Evolutionary conservation across 2,888 invertebrate genomes (phyloP), one percentile per base, ranked within the genome.

Genomic region (Agrotis clavis): DNA sequence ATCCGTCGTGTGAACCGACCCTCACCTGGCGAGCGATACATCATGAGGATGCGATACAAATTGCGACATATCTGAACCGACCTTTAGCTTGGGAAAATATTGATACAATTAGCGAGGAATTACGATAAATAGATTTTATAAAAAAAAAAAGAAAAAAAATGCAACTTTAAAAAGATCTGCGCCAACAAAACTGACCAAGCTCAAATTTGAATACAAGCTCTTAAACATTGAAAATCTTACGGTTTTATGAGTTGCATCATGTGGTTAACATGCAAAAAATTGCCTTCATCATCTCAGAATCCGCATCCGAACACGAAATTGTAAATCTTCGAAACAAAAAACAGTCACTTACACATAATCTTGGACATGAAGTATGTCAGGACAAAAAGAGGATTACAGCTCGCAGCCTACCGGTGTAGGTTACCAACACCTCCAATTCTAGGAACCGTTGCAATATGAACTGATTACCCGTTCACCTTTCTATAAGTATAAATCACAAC

Each of bases 11-110:
- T 89, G 94, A 92, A 93, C 90, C 88, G 88, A 92, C 91, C 92
- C 94, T 95, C 94, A 95, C 95, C 95, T 94, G 94, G 92, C 89
- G 90, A 86, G 89, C 90, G 90, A 94, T 94, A 93, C 93, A 93
- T 94, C 94, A 94, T 89, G 88, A 84, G 83, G 83, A 87, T 86
- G 82, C 81, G 88, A 84, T 88, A 89, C 89, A 91, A 91, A 90
- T 91, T 90, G 86, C 89, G 88, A 88, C 87, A 86, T 82, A 75
- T 74, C 75, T 68, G 71, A 59, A 67, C 71, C 81, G 61, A 71
- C 71, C 75, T 77, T 79, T 71, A 81, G 76, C 85, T 78, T 86
- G 83, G 85, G 87, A 83, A 85, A 77, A 86, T 83, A 83, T 85
- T 83, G 69, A 74, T 74, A 77, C 67, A 83, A 80, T 83, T 81